These are phyloP conservation scores for Gavialis gangeticus DNA, from an alignment of 2,113 vertebrate genomes.

Conservation along the genomic window DNA sequence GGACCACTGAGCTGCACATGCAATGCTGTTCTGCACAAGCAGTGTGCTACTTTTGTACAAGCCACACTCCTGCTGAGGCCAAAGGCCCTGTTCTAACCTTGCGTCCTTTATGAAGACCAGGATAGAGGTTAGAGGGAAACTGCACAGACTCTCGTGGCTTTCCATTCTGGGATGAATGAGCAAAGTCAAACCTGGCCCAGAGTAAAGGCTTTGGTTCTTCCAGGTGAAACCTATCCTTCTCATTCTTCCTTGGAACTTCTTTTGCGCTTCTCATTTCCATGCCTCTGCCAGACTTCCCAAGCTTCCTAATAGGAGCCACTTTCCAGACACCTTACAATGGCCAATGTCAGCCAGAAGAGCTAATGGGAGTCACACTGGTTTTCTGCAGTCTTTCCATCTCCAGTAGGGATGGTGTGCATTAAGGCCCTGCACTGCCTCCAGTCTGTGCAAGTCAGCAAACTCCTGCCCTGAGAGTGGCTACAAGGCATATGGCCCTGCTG, in stretches of 20 bases:
- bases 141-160: neutral
- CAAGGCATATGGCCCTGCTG: neutral
- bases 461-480: neutral
- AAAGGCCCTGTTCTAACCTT: neutral
- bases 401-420: neutral
- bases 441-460: neutral
- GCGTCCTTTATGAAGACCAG: neutral
- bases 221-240: neutral
- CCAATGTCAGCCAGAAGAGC: neutral
- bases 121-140: neutral
- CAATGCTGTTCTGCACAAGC: neutral
- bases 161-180: neutral
- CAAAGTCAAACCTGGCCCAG: neutral
- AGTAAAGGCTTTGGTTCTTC: neutral
- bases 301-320: neutral
- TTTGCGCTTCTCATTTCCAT: neutral
- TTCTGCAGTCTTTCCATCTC: neutral
- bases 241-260: neutral
- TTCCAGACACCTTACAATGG: neutral
- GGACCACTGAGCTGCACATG: neutral
- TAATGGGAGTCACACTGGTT: neutral
- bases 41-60: neutral
- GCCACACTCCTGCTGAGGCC: neutral
- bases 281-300: neutral
- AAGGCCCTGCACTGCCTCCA: neutral